Conservation (phyloP, 1,140 invertebrate genomes). For the Drosophila navojoa region DNA sequence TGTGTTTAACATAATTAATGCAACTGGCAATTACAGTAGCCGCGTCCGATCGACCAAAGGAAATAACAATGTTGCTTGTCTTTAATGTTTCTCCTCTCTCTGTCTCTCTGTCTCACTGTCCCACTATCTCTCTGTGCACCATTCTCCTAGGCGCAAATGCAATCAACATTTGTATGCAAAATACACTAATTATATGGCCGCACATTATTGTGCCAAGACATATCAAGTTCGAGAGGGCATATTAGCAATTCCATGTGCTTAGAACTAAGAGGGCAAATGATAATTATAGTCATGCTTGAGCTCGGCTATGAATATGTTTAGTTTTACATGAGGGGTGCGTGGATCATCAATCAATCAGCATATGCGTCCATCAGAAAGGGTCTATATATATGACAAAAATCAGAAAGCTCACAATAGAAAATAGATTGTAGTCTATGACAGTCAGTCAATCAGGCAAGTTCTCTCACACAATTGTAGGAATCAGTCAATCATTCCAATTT, state of each 20-base stretch:
- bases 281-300: too few relatives aligned
- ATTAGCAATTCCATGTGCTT: background rate
- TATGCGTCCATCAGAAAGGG: too few relatives aligned
- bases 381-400: too few relatives aligned
- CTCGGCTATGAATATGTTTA: too few relatives aligned
- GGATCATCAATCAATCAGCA: background rate
- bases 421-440: too few relatives aligned
- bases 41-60: slow-evolving; percentile 24
- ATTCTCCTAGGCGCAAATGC: slow-evolving; percentile 38
- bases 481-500: too few relatives aligned
- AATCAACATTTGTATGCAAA: slow-evolving; percentile 70
- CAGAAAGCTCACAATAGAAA: too few relatives aligned
- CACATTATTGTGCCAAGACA: slow-evolving; percentile 18
- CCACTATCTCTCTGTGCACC: slow-evolving; percentile 13
- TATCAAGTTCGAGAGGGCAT: slow-evolving; percentile 3
- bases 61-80: slow-evolving; percentile 18
- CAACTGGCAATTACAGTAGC: slow-evolving; percentile 73
- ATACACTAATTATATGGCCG: slow-evolving; percentile 63
- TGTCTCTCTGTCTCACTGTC: slow-evolving; percentile 16
- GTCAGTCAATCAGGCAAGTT: too few relatives aligned
- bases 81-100: slow-evolving; percentile 2
- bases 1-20: slow-evolving; percentile 80
- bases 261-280: background rate
- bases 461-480: too few relatives aligned
- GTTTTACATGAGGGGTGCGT: too few relatives aligned